Evolutionary conservation across 2,888 invertebrate genomes (phyloP).

Genomic region (Dryobota labecula): DNA sequence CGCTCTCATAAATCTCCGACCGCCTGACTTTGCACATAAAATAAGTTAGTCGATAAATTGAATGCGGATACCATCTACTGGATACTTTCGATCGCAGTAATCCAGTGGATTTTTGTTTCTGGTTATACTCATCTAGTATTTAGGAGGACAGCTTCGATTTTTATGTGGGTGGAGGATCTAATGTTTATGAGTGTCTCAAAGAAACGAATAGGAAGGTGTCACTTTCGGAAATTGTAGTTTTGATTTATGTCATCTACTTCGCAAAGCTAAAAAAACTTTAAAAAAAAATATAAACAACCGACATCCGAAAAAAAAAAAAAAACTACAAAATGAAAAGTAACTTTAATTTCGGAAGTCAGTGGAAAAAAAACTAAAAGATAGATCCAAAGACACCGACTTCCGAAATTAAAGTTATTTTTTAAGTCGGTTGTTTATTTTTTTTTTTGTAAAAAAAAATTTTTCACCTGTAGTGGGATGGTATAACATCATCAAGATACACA

Average conservation of each 20-base stretch:
- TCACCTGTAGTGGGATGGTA: no score
- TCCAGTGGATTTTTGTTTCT: conserved; percentile 47
- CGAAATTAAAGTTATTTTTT: no score
- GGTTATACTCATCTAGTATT: conserved; percentile 22
- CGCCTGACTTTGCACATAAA: conserved; percentile 69
- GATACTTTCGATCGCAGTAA: conserved; percentile 47
- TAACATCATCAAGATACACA: no score
- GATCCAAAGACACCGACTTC: no score
- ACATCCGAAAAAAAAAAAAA: no score
- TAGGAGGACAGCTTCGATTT: conserved; percentile 7
- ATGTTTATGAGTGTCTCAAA: not conserved
- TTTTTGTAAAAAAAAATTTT: no score
- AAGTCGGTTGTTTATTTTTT: no score
- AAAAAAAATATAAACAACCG: no score
- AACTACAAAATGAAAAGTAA: no score
- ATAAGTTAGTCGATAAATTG: conserved; percentile 73
- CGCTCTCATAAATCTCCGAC: conserved; percentile 67
- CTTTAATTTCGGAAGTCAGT: no score
- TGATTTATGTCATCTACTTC: not conserved
- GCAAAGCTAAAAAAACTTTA: no score
- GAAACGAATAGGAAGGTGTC: not conserved
- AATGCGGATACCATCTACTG: conserved; percentile 70
- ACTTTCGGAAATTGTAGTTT: not conserved
- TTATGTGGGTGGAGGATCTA: not conserved
- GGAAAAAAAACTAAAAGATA: no score